Conservation (phyloP, 2,888 invertebrate genomes). For the Seladonia tumulorum region DNA sequence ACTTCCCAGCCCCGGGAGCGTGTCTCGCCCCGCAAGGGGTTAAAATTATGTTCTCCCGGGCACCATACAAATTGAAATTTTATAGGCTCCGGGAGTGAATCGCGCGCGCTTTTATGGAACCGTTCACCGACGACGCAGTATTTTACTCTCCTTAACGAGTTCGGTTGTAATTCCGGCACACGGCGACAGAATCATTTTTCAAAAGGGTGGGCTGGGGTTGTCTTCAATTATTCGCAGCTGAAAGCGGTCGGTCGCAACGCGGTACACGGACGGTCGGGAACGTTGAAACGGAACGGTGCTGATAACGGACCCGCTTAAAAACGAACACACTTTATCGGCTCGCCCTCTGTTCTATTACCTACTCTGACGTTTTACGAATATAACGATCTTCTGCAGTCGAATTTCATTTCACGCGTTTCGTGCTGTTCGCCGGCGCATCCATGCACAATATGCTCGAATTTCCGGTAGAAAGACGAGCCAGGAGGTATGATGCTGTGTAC, state of each 20-base stretch:
- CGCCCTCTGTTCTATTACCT: background rate
- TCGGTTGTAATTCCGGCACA: background rate
- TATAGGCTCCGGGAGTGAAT: background rate
- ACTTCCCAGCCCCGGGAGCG: background rate
- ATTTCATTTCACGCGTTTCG: constrained; percentile 14
- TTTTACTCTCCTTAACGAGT: constrained; percentile 8
- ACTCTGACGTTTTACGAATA: background rate
- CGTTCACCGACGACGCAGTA: background rate
- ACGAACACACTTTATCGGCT: background rate
- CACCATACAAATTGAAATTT: background rate
- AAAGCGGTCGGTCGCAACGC: background rate
- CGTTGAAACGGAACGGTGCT: background rate
- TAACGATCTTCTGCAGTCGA: constrained; percentile 3
- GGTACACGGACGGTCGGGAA: background rate
- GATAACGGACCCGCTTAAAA: background rate
- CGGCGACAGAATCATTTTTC: constrained; percentile 29
- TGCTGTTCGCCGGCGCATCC: background rate
- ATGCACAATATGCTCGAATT: constrained; percentile 12
- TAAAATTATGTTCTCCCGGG: constrained; percentile 5
- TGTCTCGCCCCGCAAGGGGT: constrained; percentile 2
- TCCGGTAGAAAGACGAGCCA: constrained; percentile 37
- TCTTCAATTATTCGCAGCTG: constrained; percentile 27
- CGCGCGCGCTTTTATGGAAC: background rate
- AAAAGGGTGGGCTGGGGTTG: background rate
- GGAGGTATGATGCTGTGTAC: constrained; percentile 24